Percentiles rank a stretch among this genome's conserved stretches.
Conservation (phyloP, 2,888 invertebrate species). For the Caenorhabditis virilis region DNA sequence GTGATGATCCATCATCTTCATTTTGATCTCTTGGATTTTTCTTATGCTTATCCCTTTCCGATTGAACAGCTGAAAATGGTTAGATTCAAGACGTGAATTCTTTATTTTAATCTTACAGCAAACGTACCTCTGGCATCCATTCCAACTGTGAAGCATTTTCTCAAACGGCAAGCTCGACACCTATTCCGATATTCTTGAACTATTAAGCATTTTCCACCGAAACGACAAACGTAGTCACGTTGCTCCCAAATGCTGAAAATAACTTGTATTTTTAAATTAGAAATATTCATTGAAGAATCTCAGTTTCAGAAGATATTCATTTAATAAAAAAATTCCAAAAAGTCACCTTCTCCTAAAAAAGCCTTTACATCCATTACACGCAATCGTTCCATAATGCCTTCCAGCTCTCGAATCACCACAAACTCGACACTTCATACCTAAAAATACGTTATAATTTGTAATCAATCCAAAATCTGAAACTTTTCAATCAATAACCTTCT, state of each 20-base stretch:
- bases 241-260: conserved; percentile 60
- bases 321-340: not conserved
- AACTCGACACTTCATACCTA: conserved; percentile 57
- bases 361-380: conserved; percentile 57
- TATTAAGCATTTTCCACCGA: conserved; percentile 58
- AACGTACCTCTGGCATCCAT: conserved; percentile 54
- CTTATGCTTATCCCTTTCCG: conserved; percentile 61
- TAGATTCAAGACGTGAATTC: not conserved
- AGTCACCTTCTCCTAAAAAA: conserved; percentile 30
- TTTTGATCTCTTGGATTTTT: conserved; percentile 45
- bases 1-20: conserved; percentile 7
- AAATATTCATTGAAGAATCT: conserved; percentile 1
- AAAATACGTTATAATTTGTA: not conserved
- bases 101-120: not conserved
- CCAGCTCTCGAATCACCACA: conserved; percentile 58
- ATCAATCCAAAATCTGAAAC: conserved; percentile 5
- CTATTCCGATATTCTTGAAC: conserved; percentile 60
- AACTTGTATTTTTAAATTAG: not conserved
- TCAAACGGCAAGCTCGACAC: conserved; percentile 52
- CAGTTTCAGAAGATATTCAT: conserved; percentile 2
- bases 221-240: conserved; percentile 56
- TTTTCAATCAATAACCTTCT: too few species aligned
- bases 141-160: conserved; percentile 56
- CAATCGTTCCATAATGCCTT: conserved; percentile 57
- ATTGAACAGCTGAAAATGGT: conserved; percentile 50